Evolutionary conservation across 2,113 vertebrate genomes (phyloP), one percentile per base, ranked within the genome.

Genomic region (Gavia stellata): DNA sequence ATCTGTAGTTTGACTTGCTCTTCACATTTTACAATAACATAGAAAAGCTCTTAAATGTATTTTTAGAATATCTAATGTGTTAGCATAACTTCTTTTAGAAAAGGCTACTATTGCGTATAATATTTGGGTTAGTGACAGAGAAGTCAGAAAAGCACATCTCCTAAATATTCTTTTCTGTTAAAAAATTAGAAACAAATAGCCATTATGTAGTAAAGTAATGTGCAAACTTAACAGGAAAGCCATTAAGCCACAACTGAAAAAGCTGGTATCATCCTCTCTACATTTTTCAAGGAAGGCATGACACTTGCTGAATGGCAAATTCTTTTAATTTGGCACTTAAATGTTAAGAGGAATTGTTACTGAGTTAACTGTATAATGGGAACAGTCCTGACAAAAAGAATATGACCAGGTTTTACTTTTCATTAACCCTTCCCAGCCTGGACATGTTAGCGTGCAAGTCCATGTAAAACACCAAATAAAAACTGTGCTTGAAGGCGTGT

Each of bases 381-480:
- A 97, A 97, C 97, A 97, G 87, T 96, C 93, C 94, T 96, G 81
- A 94, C 94, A 96, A 84, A 88, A 95, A 93, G 86, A 83, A 94
- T 40, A 95, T 86, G 97, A 97, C 89, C 96, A 94, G 96, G 67
- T 97, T 97, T 95, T 83, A 95, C 78, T 96, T 93, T 96, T 65
- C 91, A 80, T 97, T 97, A 97, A 96, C 96, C 96, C 94, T 97
- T 97, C 94, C 96, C 97, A 97, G 96, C 94, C 96, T 96, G 96
- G 96, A 97, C 94, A 96, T 90, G 94, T 71, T 59, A 90, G 85
- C 8, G 28, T 94, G 91, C 74, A 85, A 92, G 85, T 82, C 84
- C 91, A 85, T 36, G 81, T 75, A 75, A 73, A 91, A 80, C 77
- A 84, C 65, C 36, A 67, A 83, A 36, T 3, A 72, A 45, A 70